Percentiles rank a stretch among this genome's conserved stretches.
Conservation (phyloP, 2,888 invertebrate species). For the Caenorhabditis wallacei region DNA sequence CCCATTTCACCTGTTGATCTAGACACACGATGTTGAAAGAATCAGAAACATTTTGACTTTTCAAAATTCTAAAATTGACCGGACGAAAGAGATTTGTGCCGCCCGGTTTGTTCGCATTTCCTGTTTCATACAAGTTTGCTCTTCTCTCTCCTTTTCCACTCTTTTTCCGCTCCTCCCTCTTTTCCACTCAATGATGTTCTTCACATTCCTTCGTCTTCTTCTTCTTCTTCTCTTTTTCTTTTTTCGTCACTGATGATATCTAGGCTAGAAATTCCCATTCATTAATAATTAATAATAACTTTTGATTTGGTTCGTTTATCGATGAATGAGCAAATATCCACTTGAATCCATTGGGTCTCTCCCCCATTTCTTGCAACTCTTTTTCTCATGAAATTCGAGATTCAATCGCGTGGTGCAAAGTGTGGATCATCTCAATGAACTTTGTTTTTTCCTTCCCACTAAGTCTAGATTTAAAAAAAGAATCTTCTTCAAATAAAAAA, state of each 20-base stretch:
- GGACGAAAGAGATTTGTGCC: slow-evolving; percentile 47
- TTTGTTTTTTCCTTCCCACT: slow-evolving; percentile 16
- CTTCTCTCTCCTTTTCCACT: slow-evolving; percentile 40
- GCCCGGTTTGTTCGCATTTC: slow-evolving; percentile 59
- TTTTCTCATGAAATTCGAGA: slow-evolving; percentile 53
- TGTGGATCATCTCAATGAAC: slow-evolving; percentile 33
- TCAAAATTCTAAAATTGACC: slow-evolving; percentile 31
- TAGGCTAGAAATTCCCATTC: slow-evolving; percentile 41
- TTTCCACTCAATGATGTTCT: slow-evolving; percentile 54
- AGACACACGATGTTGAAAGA: slow-evolving; percentile 12
- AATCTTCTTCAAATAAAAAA: neutral
- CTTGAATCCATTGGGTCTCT: neutral
- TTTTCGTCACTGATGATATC: neutral
- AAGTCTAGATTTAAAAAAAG: slow-evolving; percentile 5
- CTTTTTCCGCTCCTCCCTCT: slow-evolving; percentile 14
- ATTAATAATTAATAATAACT: slow-evolving; percentile 54
- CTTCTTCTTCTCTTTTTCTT: slow-evolving; percentile 8
- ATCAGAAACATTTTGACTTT: slow-evolving; percentile 37
- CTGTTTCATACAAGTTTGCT: slow-evolving; percentile 46
- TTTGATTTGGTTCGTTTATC: slow-evolving; percentile 57
- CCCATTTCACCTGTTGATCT: neutral
- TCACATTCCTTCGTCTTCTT: neutral
- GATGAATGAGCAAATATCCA: slow-evolving; percentile 48
- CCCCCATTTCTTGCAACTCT: slow-evolving; percentile 1
- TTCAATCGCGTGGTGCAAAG: slow-evolving; percentile 21